These are phyloP conservation scores for Acronicta aceris DNA, from an alignment of 2,888 invertebrate genomes.

Conservation along the genomic window DNA sequence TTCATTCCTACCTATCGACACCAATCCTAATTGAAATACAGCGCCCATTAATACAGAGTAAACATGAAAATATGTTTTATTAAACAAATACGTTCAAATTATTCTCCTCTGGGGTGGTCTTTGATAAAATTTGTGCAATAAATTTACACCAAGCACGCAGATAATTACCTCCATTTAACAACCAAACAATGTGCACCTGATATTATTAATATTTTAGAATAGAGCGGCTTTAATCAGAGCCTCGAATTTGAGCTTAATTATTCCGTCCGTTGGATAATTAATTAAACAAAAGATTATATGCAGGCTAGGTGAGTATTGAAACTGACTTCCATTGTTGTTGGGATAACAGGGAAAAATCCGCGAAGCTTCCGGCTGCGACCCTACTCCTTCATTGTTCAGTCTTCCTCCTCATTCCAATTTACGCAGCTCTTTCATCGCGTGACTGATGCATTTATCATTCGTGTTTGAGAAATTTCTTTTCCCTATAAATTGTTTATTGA, in stretches of 20 bases:
- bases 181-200: conserved; percentile 76
- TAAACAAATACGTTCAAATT: conserved; percentile 64
- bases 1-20: conserved; percentile 64
- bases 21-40: conserved; percentile 59
- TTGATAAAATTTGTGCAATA: conserved; percentile 68
- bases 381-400: conserved; percentile 73
- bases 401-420: conserved; percentile 74
- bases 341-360: conserved; percentile 83
- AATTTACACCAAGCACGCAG: conserved; percentile 67
- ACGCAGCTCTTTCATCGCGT: conserved; percentile 78
- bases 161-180: conserved; percentile 75
- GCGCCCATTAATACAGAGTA: conserved; percentile 45
- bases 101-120: conserved; percentile 61
- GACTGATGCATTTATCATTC: conserved; percentile 82
- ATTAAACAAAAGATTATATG: conserved; percentile 82
- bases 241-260: conserved; percentile 82
- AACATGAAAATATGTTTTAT: conserved; percentile 57
- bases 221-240: conserved; percentile 75
- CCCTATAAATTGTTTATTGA: conserved; percentile 84
- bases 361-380: conserved; percentile 76
- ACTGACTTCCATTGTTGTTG: conserved; percentile 79
- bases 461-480: conserved; percentile 75
- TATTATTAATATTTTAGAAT: conserved; percentile 78
- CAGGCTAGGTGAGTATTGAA: conserved; percentile 77
- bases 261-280: conserved; percentile 84